A percentile compares a stretch with the other conserved stretches of the same genome.
These are phyloP conservation scores for Nephrotoma flavescens DNA, from an alignment of 2,888 invertebrate genomes.

Conservation along the genomic window DNA sequence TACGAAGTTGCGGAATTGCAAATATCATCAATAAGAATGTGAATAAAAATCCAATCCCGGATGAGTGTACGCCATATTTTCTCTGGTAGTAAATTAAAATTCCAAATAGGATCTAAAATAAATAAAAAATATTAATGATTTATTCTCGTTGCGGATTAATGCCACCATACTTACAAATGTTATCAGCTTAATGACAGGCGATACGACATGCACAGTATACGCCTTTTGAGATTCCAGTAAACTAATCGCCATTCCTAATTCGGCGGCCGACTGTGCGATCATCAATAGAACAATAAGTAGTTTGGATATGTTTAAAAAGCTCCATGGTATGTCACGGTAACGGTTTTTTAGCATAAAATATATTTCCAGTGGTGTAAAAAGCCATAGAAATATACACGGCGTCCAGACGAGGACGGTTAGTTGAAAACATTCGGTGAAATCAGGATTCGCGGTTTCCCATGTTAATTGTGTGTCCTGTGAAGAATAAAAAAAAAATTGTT, in stretches of 20 bases:
- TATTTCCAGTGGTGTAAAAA: conserved; percentile 40
- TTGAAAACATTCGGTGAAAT: conserved; percentile 58
- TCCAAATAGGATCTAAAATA: conserved; percentile 25
- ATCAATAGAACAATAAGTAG: neutral
- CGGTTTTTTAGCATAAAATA: conserved; percentile 40
- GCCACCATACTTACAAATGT: conserved; percentile 14
- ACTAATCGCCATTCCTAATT: conserved; percentile 33
- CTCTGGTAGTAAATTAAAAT: conserved; percentile 33
- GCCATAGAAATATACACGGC: conserved; percentile 51
- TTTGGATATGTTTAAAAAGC: conserved; percentile 37
- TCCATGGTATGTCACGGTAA: conserved; percentile 40
- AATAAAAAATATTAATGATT: neutral
- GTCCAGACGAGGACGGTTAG: conserved; percentile 57
- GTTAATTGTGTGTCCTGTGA: conserved; percentile 28
- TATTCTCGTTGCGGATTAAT: too few species aligned
- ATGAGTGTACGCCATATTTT: conserved; percentile 36
- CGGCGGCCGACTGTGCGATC: conserved; percentile 28
- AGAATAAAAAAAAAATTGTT: neutral
- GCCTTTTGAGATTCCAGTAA: conserved; percentile 31
- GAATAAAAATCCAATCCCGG: conserved; percentile 39
- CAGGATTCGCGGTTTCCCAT: conserved; percentile 47
- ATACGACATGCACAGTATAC: conserved; percentile 7
- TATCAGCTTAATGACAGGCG: conserved; percentile 10
- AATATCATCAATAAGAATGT: conserved; percentile 35
- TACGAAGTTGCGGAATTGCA: conserved; percentile 19